These are phyloP conservation scores for Eudyptes chrysolophus DNA, from an alignment of 2,113 vertebrate genomes.

Conservation along the genomic window DNA sequence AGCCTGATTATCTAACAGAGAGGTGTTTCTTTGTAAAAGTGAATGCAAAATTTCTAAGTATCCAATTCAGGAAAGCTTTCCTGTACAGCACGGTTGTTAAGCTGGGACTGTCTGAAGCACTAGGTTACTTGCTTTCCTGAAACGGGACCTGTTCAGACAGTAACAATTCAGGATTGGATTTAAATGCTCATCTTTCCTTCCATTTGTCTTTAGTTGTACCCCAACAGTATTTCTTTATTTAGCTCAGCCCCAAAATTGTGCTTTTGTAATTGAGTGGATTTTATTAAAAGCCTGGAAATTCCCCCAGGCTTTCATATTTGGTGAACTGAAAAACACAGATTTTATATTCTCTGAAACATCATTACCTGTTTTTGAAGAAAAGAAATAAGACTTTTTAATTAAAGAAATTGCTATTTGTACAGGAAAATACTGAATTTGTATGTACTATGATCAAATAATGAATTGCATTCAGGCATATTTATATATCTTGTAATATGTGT, in stretches of 20 bases:
- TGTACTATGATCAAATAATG: neutral
- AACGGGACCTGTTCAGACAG: neutral
- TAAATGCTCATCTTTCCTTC: neutral
- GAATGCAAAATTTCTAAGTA: neutral
- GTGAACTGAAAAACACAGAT: neutral
- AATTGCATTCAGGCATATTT: neutral
- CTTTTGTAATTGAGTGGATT: neutral
- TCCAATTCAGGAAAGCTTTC: neutral
- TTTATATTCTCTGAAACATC: neutral
- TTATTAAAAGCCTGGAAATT: neutral
- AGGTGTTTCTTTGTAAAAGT: neutral
- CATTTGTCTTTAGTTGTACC: neutral
- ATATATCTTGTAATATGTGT: neutral
- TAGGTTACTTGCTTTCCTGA: neutral
- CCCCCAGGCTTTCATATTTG: neutral
- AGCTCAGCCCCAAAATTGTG: neutral
- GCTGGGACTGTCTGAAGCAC: neutral
- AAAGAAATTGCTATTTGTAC: neutral
- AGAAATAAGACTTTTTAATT: neutral
- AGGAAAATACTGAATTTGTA: neutral
- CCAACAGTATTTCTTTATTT: neutral
- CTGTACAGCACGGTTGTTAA: neutral
- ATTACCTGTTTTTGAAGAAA: neutral
- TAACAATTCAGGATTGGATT: neutral
- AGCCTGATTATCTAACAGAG: neutral